A percentile compares a stretch with the other conserved stretches of the same genome.
phyloP scores from a whole-genome alignment of 2,888 invertebrate species.

The Cacoxenus indagator region DNA sequence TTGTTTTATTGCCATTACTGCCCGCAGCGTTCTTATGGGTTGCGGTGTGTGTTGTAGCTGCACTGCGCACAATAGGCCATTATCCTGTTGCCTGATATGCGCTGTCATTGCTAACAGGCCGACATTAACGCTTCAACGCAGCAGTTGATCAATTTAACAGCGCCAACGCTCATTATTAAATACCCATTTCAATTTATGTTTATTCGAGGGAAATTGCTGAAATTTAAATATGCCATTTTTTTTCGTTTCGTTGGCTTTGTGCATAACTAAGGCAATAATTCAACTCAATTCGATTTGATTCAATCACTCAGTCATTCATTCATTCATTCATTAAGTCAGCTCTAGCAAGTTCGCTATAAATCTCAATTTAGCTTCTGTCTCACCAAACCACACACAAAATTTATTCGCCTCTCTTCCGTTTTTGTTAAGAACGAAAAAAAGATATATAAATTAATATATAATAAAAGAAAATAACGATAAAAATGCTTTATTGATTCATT shows the following conservation, averaged over 20 bases:
- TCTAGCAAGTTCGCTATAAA: background rate
- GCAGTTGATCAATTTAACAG: constrained; percentile 13
- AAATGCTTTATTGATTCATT: constrained; percentile 14
- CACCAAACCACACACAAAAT: no score
- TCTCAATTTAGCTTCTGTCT: background rate
- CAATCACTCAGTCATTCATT: background rate
- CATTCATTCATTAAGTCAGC: background rate
- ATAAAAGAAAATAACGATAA: background rate
- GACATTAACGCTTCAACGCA: constrained; percentile 9
- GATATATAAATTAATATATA: no score
- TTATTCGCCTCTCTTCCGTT: no score
- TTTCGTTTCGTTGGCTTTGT: background rate
- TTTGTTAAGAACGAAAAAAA: no score
- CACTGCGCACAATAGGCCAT: background rate
- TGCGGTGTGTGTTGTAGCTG: background rate
- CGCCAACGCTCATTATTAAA: background rate
- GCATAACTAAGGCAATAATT: no score
- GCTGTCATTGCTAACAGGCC: background rate
- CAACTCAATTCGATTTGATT: background rate
- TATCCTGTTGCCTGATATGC: constrained; percentile 15
- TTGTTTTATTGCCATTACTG: background rate
- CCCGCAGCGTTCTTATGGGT: background rate
- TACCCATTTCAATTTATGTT: constrained; percentile 8
- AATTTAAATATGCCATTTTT: background rate
- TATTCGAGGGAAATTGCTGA: constrained; percentile 8